Percentiles rank a stretch among this genome's conserved stretches.
Evolutionary conservation across 1,140 invertebrate species (phyloP).

Genomic region (Brachionus rotundiformis): DNA sequence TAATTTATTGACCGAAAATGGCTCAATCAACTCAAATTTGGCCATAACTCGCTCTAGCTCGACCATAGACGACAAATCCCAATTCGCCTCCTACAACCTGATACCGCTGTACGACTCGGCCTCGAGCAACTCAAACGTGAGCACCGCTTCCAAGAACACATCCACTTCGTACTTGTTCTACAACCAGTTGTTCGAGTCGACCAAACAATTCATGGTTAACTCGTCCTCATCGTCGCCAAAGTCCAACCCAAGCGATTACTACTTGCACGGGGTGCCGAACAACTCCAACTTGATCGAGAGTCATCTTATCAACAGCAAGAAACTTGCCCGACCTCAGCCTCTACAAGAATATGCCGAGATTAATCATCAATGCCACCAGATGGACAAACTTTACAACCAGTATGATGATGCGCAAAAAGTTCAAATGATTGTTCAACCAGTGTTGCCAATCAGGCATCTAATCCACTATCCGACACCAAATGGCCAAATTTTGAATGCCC

Average conservation of each 20-base stretch:
- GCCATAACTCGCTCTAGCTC: neutral
- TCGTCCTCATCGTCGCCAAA: constrained; percentile 30
- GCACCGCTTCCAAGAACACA: neutral
- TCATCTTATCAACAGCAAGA: constrained; percentile 11
- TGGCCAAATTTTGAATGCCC: constrained; percentile 9
- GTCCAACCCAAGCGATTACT: constrained; percentile 10
- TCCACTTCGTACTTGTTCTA: constrained; percentile 26
- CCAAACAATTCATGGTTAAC: neutral
- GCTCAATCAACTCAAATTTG: constrained; percentile 28
- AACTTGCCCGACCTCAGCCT: neutral
- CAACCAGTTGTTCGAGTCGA: constrained; percentile 44
- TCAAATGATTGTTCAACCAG: constrained; percentile 27
- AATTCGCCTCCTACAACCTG: neutral
- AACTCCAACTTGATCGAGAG: constrained; percentile 17
- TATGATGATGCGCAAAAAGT: neutral
- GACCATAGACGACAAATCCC: neutral
- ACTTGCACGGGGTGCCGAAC: constrained; percentile 14
- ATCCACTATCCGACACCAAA: neutral
- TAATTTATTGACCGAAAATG: neutral
- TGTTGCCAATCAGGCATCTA: constrained; percentile 1
- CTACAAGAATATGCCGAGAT: constrained; percentile 21
- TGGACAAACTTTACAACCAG: constrained; percentile 13
- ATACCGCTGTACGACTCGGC: constrained; percentile 35
- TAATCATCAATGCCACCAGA: neutral
- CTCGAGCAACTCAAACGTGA: neutral